Evolutionary conservation across 1,140 invertebrate genomes (phyloP), one percentile per base, ranked within the genome.

Genomic region (Bombus haemorrhoidalis): DNA sequence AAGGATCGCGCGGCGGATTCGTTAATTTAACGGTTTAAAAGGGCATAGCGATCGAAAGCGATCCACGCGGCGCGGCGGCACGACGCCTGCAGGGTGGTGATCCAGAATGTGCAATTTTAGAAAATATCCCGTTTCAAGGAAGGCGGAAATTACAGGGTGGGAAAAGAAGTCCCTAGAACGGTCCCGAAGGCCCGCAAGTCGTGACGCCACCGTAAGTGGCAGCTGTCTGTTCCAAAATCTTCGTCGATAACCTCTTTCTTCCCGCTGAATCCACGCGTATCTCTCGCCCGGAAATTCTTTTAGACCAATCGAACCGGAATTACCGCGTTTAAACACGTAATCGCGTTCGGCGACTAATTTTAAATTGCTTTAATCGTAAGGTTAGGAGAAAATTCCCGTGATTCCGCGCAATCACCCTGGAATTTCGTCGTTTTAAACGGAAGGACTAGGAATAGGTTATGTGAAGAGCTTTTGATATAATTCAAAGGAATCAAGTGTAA

Each of bases 111-210:
- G 88, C 93, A 91, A 92, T 93, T 93, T 94, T 90, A 91, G 81
- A 85, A 92, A 94, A 93, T 93, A 93, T 92, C 91, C 90, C 91
- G 91, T 90, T 93, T 90, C 87, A 92, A 86, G 86, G 85, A 86
- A 92, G 88, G 87, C 89, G 89, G 92, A 94, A 94, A 94, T 94
- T 93, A 93, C 88, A 91, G 94, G 92, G 84, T 94, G 87, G 86
- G 76, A 91, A 86, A 88, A 85, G 69, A 89, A 85, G 82, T 87
- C 84, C 88, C 88, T 89, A 83, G 85, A 69, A 81, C 53, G 87
- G 77, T 85, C 82, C 82, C 41, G 75, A 62, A 86, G 89, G 86
- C 74, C 88, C 80, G 43, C 82, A 87, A 87, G 41, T 90, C 88
- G 89, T 87, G 89, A 90, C 89, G 87, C 89, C 89, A 89, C 66